phyloP scores from a whole-genome alignment of 53 echinoderm and acorn worm genomes.

The Pentamera pediparva region DNA sequence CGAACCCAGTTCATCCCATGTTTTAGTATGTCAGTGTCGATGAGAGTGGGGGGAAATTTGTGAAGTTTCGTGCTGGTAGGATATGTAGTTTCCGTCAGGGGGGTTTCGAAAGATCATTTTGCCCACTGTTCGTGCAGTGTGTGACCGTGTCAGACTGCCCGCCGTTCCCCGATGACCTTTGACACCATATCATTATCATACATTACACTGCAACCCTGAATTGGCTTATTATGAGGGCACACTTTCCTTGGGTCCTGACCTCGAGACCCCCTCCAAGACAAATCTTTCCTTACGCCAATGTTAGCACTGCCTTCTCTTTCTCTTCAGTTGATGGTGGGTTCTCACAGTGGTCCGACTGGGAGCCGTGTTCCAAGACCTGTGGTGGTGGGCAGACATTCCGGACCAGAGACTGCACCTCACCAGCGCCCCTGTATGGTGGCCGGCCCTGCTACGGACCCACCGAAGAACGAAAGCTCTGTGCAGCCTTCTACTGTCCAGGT shows the following conservation, averaged over 20 bases:
- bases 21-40: too few relatives aligned
- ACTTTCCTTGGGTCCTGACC: too few relatives aligned
- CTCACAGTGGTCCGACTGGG: constrained; percentile 57
- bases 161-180: neutral
- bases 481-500: constrained; percentile 72
- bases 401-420: constrained; percentile 47
- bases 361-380: constrained; percentile 55
- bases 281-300: too few relatives aligned
- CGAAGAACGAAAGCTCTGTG: constrained; percentile 48
- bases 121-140: too few relatives aligned
- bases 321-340: constrained; percentile 60
- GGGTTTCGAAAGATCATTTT: too few relatives aligned
- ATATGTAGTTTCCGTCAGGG: too few relatives aligned
- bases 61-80: too few relatives aligned
- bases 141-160: neutral
- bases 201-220: neutral
- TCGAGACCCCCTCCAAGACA: too few relatives aligned
- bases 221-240: too few relatives aligned
- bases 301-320: too few relatives aligned
- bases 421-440: constrained; percentile 52
- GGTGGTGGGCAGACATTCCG: constrained; percentile 63
- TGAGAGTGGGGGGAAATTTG: too few relatives aligned
- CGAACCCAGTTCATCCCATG: too few relatives aligned
- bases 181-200: neutral
- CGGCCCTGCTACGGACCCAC: constrained; percentile 43